Base-by-base conservation (phyloP, 2,113 vertebrate species). In the Silurus glanis region DNA sequence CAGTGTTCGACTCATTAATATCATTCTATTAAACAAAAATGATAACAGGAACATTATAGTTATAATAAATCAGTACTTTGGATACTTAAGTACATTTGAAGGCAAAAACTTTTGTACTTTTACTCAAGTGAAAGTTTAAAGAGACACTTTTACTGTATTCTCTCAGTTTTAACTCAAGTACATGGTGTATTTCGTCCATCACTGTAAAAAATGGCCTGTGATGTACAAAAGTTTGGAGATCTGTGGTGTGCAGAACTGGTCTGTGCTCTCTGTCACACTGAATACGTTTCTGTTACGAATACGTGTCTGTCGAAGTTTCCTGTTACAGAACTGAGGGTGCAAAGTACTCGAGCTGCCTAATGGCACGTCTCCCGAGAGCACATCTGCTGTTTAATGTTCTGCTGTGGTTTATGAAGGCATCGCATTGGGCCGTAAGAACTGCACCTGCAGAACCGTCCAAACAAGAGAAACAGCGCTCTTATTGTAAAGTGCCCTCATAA, bases 391-490 rank as follows among this genome's bases (percentile, higher is more conserved):
- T 94, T 93, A 95, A 95, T 94, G 94, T 93, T 92, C 92, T 93
- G 83, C 93, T 92, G 89, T 91, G 92, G 94, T 96, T 96, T 96
- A 96, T 95, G 92, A 94, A 92, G 90, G 94, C 95, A 96, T 96
- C 95, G 94, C 95, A 94, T 93, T 92, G 93, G 92, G 93, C 95
- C 93, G 94, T 95, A 95, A 96, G 95, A 95, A 92, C 93, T 91
- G 91, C 95, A 97, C 95, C 95, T 95, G 95, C 95, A 94, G 94
- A 96, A 95, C 94, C 95, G 93, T 96, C 96, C 96, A 96, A 97
- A 97, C 96, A 95, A 96, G 95, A 93, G 87, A 88, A 96, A 95
- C 95, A 94, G 93, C 93, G 94, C 94, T 96, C 95, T 93, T 95
- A 95, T 93, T 95, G 95, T 95, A 95, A 96, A 96, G 96, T 95